Percentiles rank a stretch among this genome's conserved stretches.
phyloP scores from a whole-genome alignment of 2,113 vertebrate genomes.

The Chaetura pelagica region DNA sequence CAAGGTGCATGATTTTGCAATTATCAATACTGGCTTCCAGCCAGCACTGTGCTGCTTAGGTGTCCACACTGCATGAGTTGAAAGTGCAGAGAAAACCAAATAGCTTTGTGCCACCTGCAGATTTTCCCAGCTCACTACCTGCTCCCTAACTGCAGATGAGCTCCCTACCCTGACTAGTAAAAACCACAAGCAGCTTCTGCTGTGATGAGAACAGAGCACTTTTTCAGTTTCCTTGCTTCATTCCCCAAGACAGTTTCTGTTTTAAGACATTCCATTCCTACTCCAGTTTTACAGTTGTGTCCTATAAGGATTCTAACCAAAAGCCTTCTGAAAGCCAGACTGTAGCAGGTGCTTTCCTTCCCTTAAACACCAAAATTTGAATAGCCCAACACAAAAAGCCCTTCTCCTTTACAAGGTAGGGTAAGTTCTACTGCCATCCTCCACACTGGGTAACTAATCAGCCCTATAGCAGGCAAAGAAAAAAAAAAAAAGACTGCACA shows the following conservation, averaged over 20 bases:
- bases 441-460: not conserved
- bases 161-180: not conserved
- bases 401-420: not conserved
- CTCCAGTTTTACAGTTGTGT: not conserved
- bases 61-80: not conserved
- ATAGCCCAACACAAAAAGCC: not conserved
- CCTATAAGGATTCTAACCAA: not conserved
- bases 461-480: not conserved
- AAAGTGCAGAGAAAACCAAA: not conserved
- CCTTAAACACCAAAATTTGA: not conserved
- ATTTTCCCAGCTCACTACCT: not conserved
- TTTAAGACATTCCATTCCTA: not conserved
- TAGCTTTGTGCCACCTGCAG: not conserved
- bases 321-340: not conserved
- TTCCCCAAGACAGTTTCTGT: not conserved
- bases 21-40: not conserved
- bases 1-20: not conserved
- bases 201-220: not conserved
- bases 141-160: not conserved
- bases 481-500: not conserved
- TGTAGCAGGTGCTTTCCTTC: not conserved
- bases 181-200: not conserved
- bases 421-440: not conserved
- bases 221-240: not conserved
- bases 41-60: not conserved